Base-by-base conservation (phyloP, 2,797 vertebrate genomes). In the Megaceryle alcyon region DNA sequence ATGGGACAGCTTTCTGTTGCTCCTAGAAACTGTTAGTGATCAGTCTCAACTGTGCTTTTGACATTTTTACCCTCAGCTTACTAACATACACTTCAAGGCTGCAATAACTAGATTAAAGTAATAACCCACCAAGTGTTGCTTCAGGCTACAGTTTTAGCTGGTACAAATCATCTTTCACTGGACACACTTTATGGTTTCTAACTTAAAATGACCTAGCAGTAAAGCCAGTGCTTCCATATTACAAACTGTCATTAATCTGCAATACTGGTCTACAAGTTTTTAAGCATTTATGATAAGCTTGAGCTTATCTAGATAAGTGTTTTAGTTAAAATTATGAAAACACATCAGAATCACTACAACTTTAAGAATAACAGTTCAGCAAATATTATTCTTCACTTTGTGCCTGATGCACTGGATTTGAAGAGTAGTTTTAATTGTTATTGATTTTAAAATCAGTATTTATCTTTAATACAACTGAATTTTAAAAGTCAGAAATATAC, bases 31-130 rank as follows among this genome's bases (percentile, higher is more conserved):
- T 86, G 71, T 94, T 95, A 97, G 92, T 86, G 82, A 98, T 97
- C 92, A 88, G 82, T 57, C 78, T 96, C 86, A 92, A 71, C 95
- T 88, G 77, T 65, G 63, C 53, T 93, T 97, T 96, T 94, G 91
- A 96, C 96, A 96, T 96, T 97, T 97, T 86, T 96, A 95, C 84
- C 43, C 79, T 94, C 60, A 61, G 78, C 84, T 96, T 96, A 94
- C 92, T 94, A 97, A 96, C 77, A 89, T 63, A 92, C 91, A 97
- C 92, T 98, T 97, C 95, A 98, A 97, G 96, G 96, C 86, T 97
- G 94, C 90, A 95, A 96, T 96, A 98, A 97, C 97, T 92, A 96
- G 96, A 98, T 98, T 98, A 97, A 98, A 98, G 91, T 93, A 97
- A 97, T 96, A 97, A 97, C 93, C 96, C 73, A 97, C 72, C 18